Evolutionary conservation across 2,888 invertebrate genomes (phyloP).

Genomic region (Lepas anatifera): DNA sequence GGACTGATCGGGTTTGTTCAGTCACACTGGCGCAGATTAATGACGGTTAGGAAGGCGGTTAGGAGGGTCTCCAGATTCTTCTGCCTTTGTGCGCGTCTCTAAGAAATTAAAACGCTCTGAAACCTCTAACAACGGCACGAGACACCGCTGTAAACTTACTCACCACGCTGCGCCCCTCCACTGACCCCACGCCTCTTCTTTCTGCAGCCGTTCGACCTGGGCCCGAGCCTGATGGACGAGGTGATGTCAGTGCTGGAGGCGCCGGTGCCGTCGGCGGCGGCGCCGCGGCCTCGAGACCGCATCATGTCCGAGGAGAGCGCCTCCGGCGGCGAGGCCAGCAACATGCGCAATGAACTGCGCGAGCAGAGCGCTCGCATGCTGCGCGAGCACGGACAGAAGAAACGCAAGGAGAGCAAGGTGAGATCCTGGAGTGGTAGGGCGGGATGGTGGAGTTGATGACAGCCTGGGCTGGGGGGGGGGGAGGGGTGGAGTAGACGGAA

Average conservation of each 20-base stretch:
- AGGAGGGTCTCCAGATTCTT: too few relatives aligned
- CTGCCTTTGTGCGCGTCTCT: too few relatives aligned
- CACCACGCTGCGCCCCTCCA: background rate
- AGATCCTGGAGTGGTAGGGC: too few relatives aligned
- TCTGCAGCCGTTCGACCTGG: conserved; percentile 41
- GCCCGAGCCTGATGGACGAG: conserved; percentile 78
- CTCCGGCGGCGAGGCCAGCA: conserved; percentile 13
- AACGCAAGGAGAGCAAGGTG: conserved; percentile 10
- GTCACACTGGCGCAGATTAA: too few relatives aligned
- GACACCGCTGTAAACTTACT: background rate
- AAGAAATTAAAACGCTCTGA: too few relatives aligned
- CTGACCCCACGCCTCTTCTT: background rate
- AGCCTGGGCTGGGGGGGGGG: too few relatives aligned
- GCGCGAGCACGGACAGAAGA: background rate
- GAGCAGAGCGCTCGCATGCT: conserved; percentile 1
- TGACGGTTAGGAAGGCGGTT: too few relatives aligned
- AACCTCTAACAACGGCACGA: too few relatives aligned
- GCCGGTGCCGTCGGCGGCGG: conserved; percentile 28
- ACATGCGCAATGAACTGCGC: conserved; percentile 13
- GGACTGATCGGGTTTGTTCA: too few relatives aligned
- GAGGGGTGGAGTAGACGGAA: too few relatives aligned
- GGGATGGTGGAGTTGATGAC: too few relatives aligned
- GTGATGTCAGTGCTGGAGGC: conserved; percentile 46
- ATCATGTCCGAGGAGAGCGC: conserved; percentile 7
- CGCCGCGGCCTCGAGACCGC: conserved; percentile 17